phyloP scores from a whole-genome alignment of 2,888 invertebrate genomes.

The Drosophila picticornis region DNA sequence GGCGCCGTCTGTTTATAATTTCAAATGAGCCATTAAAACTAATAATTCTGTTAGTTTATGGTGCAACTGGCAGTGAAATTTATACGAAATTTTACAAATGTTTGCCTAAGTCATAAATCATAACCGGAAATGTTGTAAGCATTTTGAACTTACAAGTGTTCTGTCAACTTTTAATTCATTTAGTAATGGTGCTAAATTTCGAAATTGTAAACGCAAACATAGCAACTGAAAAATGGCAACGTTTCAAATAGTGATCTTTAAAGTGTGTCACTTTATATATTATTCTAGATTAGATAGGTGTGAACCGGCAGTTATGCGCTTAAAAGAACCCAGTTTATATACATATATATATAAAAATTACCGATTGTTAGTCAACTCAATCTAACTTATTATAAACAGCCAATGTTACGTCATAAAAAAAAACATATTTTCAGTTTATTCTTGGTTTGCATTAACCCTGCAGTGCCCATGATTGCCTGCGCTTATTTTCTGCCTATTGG shows the following conservation, averaged over 20 bases:
- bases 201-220: not conserved
- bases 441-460: not conserved
- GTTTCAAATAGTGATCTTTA: not conserved
- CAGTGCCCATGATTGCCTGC: not conserved
- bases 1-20: not conserved
- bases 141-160: not conserved
- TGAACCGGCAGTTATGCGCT: not conserved
- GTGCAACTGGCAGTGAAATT: not conserved
- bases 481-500: not conserved
- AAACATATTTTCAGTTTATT: not conserved
- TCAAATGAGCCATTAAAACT: conserved; percentile 21
- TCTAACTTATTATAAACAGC: not conserved
- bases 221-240: not conserved
- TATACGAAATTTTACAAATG: not conserved
- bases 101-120: not conserved
- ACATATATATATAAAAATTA: not conserved
- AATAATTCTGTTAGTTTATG: conserved; percentile 7
- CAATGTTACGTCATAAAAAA: not conserved
- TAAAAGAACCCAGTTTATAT: not conserved
- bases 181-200: not conserved
- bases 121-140: not conserved
- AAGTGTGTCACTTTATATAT: not conserved
- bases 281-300: not conserved
- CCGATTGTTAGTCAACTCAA: not conserved
- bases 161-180: not conserved